Evolutionary conservation across 2,113 vertebrate species (phyloP), one percentile per base, ranked within the genome.

Genomic region (Lichenostomus cassidix): DNA sequence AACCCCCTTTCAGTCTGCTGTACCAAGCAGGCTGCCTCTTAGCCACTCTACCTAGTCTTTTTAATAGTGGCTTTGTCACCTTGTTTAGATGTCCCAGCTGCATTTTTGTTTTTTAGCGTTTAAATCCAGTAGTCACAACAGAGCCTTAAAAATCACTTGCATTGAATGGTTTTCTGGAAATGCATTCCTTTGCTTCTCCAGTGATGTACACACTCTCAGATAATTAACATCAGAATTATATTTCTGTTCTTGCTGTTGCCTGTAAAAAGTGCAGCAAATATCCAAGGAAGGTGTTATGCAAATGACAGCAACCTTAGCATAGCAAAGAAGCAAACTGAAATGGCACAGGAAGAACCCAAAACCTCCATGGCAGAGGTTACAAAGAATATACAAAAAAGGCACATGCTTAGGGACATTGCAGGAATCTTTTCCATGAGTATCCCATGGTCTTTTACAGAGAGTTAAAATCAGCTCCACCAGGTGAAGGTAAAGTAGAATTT

Each of bases 321-420:
- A 77, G 15, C 41, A 75, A 78, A 79, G 65, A 15, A 49, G 27
- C 29, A 68, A 35, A 44, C 0, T 64, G 56, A 68, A 64, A 24
- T 64, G 42, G 29, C 58, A 56, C 44, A 71, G 31, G 41, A 60
- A 28, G 27, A 58, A 4, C 5, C 15, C 31, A 35, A 76, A 73
- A 15, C 1, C 6, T 15, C 5, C 1, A 2, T 7, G 33, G 67
- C 2, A 65, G 59, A 49, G 73, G n/a, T 37, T 37, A 37, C 37
- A 37, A 37, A 37, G 37, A 37, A 37, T 37, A 33, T 8, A 53
- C 14, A 35, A 59, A 49, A 28, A 53, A 56, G 12, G 15, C 5
- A 21, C 5, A 3, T 0, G 9, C 28, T 1, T 31, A 12, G 7
- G n/a, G 35, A 33, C 0, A 0, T 28, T 10, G 2, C 21, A 28